Base-by-base conservation (phyloP, 2,113 vertebrate genomes). In the Anas platyrhynchos region DNA sequence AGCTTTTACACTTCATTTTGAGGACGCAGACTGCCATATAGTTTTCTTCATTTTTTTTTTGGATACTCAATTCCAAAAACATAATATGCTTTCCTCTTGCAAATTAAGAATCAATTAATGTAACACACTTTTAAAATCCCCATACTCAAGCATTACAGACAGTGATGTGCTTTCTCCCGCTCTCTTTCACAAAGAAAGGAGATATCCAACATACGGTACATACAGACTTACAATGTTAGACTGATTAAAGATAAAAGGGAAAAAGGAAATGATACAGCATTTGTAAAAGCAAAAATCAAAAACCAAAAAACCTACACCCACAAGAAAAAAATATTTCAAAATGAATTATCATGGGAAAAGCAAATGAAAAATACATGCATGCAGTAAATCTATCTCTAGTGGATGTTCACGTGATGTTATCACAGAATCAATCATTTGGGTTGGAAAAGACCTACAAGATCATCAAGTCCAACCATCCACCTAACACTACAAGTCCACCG, bases 1-100 rank as follows among this genome's bases (percentile, higher is more conserved):
- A 84, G 27, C 54, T 83, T 83, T 73, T 62, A 65, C 55, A 56
- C 9, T 83, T 79, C 21, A 43, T 75, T 91, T 72, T 78, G 34
- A 91, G 74, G 48, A 94, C 84, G 72, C 2, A 56, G 48, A 56
- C 38, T 80, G 75, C 6, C 31, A 11, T 58, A 15, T 7, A 29
- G 20, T 52, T 88, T 76, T 16, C 62, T 32, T 85, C n/a, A 1
- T 44, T 44, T 44, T 44, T 34, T 34, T 44, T 32, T 67, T 26
- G 69, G n/a, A 73, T 38, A 38, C 2, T 54, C 8, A 44, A 6
- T 54, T 89, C 50, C 3, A 8, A 76, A 89, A 69, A 31, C 6
- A 3, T 25, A 69, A 43, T 61, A 62, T 1, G 4, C 10, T 79
- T 87, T 91, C 23, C 48, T 73, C 67, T 68, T 59, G 48, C 46